Conservation (phyloP, 64 coral and sea anemone genomes). For the Pocillopora verrucosa region DNA sequence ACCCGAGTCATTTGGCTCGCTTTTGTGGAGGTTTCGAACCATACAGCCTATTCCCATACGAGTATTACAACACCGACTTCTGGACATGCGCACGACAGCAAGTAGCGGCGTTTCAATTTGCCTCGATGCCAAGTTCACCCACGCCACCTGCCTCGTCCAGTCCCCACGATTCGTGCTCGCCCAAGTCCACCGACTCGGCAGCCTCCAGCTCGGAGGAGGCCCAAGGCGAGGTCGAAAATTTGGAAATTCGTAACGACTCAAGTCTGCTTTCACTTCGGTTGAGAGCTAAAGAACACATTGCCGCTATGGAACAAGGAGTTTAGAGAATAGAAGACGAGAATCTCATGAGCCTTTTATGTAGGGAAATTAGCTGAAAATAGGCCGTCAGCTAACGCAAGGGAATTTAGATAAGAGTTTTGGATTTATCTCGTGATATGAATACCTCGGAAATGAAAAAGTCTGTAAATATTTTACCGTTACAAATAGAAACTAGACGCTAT, state of each 20-base stretch:
- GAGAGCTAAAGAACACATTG: slow-evolving; percentile 56
- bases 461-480: not conserved
- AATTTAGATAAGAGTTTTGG: not conserved
- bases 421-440: not conserved
- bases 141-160: slow-evolving; percentile 29
- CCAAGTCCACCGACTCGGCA: slow-evolving; percentile 30
- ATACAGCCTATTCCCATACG: slow-evolving; percentile 51
- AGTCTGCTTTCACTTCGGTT: slow-evolving; percentile 37
- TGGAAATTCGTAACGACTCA: slow-evolving; percentile 55
- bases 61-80: slow-evolving; percentile 91
- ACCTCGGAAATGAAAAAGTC: not conserved
- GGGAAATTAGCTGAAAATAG: not conserved
- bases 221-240: slow-evolving; percentile 10
- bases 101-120: slow-evolving; percentile 71
- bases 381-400: not conserved
- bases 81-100: slow-evolving; percentile 89
- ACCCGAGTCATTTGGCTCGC: slow-evolving; percentile 71
- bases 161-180: not conserved
- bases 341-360: not conserved
- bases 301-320: not conserved
- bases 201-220: not conserved
- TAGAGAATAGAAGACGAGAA: not conserved
- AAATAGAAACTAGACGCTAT: not conserved
- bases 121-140: slow-evolving; percentile 44
- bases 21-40: slow-evolving; percentile 63